Evolutionary conservation across 2,888 invertebrate species (phyloP), one percentile per base, ranked within the genome.

Genomic region (Choristoneura rosaceana): DNA sequence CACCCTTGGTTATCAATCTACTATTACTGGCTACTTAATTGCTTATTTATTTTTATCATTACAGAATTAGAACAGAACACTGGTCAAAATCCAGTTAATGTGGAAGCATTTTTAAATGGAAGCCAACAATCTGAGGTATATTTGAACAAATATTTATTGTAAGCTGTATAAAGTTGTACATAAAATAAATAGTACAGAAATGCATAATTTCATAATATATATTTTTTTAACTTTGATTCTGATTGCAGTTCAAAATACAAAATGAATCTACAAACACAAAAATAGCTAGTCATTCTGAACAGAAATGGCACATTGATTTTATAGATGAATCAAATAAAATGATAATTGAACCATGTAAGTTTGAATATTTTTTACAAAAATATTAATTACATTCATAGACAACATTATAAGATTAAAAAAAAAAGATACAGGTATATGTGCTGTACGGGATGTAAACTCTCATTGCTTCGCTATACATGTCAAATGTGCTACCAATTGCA

Each of bases 31-130:
- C 25, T 25, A 25, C 25, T 25, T 25, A 25, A 25, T 25, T 25
- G 0, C 25, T 25, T 25, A 25, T 25, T 25, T 41, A 41, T 15
- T 41, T 14, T 14, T 59, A 15, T 74, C 71, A 63, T 85, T 82
- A 70, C 80, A 91, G 90, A 74, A 70, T 77, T 76, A 80, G 79
- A 77, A 74, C 80, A 79, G 50, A 76, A 70, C 68, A 73, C 77
- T 63, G 80, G 79, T 58, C 81, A 82, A 66, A 77, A 75, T 71
- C 73, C 80, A 58, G 79, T 89, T 41, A 89, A 90, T 81, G 82
- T 90, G 77, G 90, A 91, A 75, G 86, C 89, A 52, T 89, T 92
- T 79, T 82, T 89, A 76, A 86, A 87, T 75, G 78, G 78, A 74
- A 81, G 77, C 75, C 74, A 77, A 47, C 73, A 69, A 47, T 79